Base-by-base conservation (phyloP, 2,113 vertebrate genomes). In the Felis catus region DNA sequence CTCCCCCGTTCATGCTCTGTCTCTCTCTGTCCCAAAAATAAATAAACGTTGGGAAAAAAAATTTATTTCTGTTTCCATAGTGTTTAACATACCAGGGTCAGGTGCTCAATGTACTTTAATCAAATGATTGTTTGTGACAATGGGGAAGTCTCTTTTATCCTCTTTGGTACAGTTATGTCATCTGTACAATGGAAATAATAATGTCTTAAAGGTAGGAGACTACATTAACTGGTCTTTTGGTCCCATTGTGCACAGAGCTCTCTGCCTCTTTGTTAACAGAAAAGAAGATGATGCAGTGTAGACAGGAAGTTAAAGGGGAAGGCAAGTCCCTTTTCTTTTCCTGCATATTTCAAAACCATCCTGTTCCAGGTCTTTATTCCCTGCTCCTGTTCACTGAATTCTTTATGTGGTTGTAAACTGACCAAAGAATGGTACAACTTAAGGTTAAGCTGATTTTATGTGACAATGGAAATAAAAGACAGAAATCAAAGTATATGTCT, bases 371-470 rank as follows among this genome's bases (percentile, higher is more conserved):
- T 85, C 71, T 85, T 94, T 65, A 78, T 91, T 58, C 11, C 10
- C n/a, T 0, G 0, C 15, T 55, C 39, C 68, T 74, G 16, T 55
- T 70, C 58, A 27, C 0, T 55, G 68, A 61, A 39, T 45, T 80
- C 65, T 83, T 89, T 87, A 89, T 78, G 73, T 81, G 95, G 65
- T 74, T 93, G 78, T 95, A 97, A 97, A 94, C 70, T 14, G 27
- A 86, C 55, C 53, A 90, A 65, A 71, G 92, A 94, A 84, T 70
- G 61, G 33, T 53, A 74, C 65, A 91, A 82, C 84, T 93, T 97
- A 94, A 85, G 83, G 66, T 76, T 84, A 95, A 61, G 70, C 66
- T 61, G 90, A 25, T 95, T 96, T 97, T 92, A 95, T 95, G 87
- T 66, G 90, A 87, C 6, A 18, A 51, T 86, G 48, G 53, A 79